phyloP scores from a whole-genome alignment of 2,113 vertebrate genomes.

The Pandion haliaetus region DNA sequence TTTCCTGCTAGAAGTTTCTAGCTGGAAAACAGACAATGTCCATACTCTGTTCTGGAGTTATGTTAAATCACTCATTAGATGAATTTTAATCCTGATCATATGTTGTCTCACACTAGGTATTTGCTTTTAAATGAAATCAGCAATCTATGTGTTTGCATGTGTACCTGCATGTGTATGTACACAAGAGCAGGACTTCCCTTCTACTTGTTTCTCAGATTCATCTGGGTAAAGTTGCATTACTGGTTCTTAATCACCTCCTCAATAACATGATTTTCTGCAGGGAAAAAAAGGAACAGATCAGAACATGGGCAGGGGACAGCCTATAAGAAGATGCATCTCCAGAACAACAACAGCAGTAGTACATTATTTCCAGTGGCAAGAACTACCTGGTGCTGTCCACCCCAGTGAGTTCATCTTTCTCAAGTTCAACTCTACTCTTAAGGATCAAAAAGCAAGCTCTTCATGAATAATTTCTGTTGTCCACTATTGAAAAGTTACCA shows the following conservation, averaged over 20 bases:
- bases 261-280: not conserved
- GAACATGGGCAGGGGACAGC: not conserved
- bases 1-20: not conserved
- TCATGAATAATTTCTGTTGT: not conserved
- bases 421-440: not conserved
- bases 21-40: not conserved
- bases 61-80: not conserved
- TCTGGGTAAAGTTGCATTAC: not conserved
- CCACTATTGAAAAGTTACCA: not conserved
- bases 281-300: not conserved
- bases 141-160: not conserved
- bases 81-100: not conserved
- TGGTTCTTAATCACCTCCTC: not conserved
- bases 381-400: not conserved
- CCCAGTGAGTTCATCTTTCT: not conserved
- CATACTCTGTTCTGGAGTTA: not conserved
- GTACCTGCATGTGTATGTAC: not conserved
- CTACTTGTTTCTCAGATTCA: not conserved
- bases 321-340: not conserved
- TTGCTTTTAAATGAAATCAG: not conserved
- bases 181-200: not conserved
- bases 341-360: not conserved
- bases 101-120: not conserved
- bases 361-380: not conserved
- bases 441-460: not conserved